phyloP scores from a whole-genome alignment of 1,140 invertebrate genomes.

The Lanistes nyassanus region DNA sequence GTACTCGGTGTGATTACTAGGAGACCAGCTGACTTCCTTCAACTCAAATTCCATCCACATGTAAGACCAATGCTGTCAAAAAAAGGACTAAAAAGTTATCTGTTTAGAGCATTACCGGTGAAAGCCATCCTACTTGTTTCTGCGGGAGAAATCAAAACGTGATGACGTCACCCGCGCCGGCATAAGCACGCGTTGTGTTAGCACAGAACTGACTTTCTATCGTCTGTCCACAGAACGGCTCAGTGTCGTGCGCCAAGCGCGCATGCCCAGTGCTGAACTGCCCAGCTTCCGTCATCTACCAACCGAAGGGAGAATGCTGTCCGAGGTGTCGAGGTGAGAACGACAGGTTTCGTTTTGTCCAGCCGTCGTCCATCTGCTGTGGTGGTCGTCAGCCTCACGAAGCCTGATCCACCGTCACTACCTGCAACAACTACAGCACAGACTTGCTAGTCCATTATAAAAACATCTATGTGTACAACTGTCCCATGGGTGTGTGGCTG shows the following conservation, averaged over 20 bases:
- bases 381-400: too few species aligned
- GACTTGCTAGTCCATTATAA: too few species aligned
- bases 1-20: too few species aligned
- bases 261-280: conserved; percentile 64
- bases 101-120: neutral
- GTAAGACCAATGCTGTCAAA: neutral
- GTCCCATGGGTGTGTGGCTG: too few species aligned
- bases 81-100: neutral
- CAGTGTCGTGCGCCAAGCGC: conserved; percentile 47
- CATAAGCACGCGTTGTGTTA: too few species aligned
- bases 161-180: too few species aligned
- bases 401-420: too few species aligned
- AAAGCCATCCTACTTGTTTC: neutral
- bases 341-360: neutral
- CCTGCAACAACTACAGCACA: too few species aligned
- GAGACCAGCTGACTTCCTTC: too few species aligned
- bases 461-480: too few species aligned
- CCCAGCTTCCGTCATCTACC: conserved; percentile 46
- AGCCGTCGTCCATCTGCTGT: too few species aligned
- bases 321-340: conserved; percentile 56
- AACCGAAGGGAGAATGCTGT: conserved; percentile 57
- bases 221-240: conserved; percentile 49
- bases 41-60: neutral
- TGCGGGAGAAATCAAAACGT: too few species aligned
- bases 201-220: neutral